Base-by-base conservation (phyloP, 2,888 invertebrate species). In the Papilio protenor region DNA sequence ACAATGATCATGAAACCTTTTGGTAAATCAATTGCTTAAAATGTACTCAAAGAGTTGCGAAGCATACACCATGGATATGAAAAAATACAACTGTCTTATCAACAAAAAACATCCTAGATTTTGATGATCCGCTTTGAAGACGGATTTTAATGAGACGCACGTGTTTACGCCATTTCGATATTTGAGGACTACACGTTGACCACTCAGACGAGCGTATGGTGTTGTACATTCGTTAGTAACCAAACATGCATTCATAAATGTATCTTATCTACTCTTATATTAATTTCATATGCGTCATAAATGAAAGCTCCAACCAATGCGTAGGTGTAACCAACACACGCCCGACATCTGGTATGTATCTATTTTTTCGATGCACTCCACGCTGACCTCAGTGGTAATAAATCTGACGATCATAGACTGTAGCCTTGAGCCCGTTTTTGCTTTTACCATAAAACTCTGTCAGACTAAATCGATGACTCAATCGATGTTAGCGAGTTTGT, bases 381-480 rank as follows among this genome's bases (percentile, higher is more conserved):
- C 77, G 61, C 72, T 84, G 86, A 87, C 89, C 88, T 90, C 89
- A 85, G 81, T 78, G 83, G 81, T 81, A 83, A 85, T 88, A 84
- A 84, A 87, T 88, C 84, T 84, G 79, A 81, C 82, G 82, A 84
- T 86, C 83, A 80, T 83, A 83, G n/a, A 16, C 82, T 78, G 76
- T 81, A 87, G 84, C 93, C 93, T 92, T 92, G 92, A 87, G 84
- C 90, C 84, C 82, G 83, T 86, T 90, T 87, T 90, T 87, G 85
- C 86, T 87, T 85, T 83, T 85, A 82, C 85, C 84, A 88, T 89
- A 89, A 91, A 88, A 88, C 87, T 84, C 82, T 87, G 84, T 91
- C 91, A 79, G 83, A 87, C 88, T 88, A 84, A 89, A 87, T 86
- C 80, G 82, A 84, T 89, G 89, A 91, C 82, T 89, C 88, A 89